These are phyloP conservation scores for Listronotus bonariensis DNA, from an alignment of 1,140 invertebrate species.

Conservation along the genomic window DNA sequence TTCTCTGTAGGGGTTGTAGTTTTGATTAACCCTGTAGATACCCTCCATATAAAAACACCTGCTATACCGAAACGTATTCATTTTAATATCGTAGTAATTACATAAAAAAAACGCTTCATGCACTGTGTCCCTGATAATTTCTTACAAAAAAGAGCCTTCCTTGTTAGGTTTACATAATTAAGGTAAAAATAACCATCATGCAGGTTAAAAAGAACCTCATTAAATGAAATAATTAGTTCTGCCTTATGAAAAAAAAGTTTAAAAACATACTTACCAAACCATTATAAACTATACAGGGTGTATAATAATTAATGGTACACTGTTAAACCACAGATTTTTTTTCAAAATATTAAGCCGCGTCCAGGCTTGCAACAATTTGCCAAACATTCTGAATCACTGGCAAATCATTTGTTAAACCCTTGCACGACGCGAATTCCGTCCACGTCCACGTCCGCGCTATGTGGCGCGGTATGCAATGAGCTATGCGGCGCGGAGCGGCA, in stretches of 20 bases:
- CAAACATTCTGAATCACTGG: too few relatives aligned
- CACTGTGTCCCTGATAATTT: slow-evolving; percentile 26
- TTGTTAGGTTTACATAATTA: slow-evolving; percentile 5
- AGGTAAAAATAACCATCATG: slow-evolving; percentile 12
- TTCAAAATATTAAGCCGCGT: too few relatives aligned
- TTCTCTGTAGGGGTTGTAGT: neutral
- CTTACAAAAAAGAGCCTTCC: slow-evolving; percentile 13
- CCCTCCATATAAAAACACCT: slow-evolving; percentile 28
- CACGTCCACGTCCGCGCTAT: too few relatives aligned
- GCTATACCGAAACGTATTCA: slow-evolving; percentile 53
- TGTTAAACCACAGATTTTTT: too few relatives aligned
- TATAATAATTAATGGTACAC: too few relatives aligned
- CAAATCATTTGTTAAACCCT: too few relatives aligned
- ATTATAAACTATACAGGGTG: too few relatives aligned
- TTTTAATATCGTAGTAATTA: slow-evolving; percentile 48
- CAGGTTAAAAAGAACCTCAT: slow-evolving; percentile 22
- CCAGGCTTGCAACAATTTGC: too few relatives aligned
- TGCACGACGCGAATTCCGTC: too few relatives aligned
- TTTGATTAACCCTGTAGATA: slow-evolving; percentile 33
- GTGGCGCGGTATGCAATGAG: too few relatives aligned
- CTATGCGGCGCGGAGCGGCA: too few relatives aligned
- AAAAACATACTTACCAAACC: slow-evolving; percentile 15
- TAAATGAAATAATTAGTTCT: slow-evolving; percentile 3
- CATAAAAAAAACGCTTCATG: slow-evolving; percentile 41
- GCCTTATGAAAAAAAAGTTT: slow-evolving; percentile 2